Evolutionary conservation across 2,888 invertebrate genomes (phyloP).

Genomic region (Epistrophe eligans): DNA sequence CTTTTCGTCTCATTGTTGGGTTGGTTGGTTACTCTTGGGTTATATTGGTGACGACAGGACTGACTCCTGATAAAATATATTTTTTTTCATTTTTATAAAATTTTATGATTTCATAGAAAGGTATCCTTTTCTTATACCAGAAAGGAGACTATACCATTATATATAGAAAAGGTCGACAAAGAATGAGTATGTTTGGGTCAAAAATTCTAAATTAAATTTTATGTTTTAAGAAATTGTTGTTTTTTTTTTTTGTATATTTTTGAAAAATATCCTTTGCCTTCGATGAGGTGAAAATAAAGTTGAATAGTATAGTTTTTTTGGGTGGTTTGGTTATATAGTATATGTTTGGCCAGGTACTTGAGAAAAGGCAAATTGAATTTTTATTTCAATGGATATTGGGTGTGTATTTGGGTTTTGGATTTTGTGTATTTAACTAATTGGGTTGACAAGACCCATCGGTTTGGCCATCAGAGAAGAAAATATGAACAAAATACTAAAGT

Average conservation of each 20-base stretch:
- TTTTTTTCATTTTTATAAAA: conserved; percentile 67
- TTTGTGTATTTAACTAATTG: conserved; percentile 41
- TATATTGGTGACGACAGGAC: conserved; percentile 28
- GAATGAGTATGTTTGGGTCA: background rate
- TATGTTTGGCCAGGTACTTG: background rate
- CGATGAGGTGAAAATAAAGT: background rate
- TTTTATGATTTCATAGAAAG: conserved; percentile 67
- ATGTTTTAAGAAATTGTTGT: background rate
- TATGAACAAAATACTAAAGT: background rate
- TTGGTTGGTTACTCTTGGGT: background rate
- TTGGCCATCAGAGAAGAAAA: background rate
- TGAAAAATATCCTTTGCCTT: background rate
- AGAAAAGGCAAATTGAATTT: conserved; percentile 32
- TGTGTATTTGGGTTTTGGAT: background rate
- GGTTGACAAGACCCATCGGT: conserved; percentile 8
- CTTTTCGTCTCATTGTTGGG: background rate
- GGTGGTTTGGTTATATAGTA: background rate
- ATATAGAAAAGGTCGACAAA: background rate
- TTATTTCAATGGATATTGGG: conserved; percentile 30
- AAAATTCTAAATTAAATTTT: conserved; percentile 30
- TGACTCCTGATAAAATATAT: conserved; percentile 36
- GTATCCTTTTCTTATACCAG: conserved; percentile 45
- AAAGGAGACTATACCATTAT: background rate
- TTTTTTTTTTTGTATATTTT: background rate
- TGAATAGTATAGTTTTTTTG: background rate